phyloP scores from a whole-genome alignment of 2,113 vertebrate species.

The Pavo muticus region DNA sequence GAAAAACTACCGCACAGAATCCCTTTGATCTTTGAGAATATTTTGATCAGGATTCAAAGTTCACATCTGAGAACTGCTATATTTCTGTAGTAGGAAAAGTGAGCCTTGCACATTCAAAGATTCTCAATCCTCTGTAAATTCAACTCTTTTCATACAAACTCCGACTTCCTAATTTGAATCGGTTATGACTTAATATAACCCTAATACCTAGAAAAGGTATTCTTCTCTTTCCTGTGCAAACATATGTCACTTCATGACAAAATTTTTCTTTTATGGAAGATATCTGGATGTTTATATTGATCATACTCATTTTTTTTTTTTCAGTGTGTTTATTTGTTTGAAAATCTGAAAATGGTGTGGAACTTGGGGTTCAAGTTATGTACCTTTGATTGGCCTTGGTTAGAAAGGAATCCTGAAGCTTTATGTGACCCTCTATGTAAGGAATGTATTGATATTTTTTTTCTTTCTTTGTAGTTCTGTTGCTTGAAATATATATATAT shows the following conservation, averaged over 20 bases:
- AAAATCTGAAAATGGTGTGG: background rate
- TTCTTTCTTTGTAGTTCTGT: background rate
- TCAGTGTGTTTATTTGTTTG: background rate
- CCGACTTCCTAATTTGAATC: background rate
- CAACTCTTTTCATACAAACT: background rate
- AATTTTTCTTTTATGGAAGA: background rate
- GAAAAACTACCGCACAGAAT: background rate
- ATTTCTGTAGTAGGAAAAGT: background rate
- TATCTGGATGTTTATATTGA: background rate
- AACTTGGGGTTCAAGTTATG: background rate
- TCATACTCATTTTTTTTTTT: background rate
- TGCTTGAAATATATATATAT: too few species aligned
- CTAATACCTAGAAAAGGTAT: background rate
- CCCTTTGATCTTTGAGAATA: background rate
- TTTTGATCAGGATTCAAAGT: background rate
- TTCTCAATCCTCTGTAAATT: background rate
- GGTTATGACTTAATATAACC: background rate
- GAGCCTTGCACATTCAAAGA: background rate
- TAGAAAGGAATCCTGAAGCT: background rate
- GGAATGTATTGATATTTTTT: background rate
- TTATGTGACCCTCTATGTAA: background rate
- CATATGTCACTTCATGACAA: background rate
- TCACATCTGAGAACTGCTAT: background rate
- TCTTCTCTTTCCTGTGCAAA: background rate
- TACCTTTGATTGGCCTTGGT: rapidly evolving